phyloP scores from a whole-genome alignment of 2,888 invertebrate genomes.

The Oligia latruncula region DNA sequence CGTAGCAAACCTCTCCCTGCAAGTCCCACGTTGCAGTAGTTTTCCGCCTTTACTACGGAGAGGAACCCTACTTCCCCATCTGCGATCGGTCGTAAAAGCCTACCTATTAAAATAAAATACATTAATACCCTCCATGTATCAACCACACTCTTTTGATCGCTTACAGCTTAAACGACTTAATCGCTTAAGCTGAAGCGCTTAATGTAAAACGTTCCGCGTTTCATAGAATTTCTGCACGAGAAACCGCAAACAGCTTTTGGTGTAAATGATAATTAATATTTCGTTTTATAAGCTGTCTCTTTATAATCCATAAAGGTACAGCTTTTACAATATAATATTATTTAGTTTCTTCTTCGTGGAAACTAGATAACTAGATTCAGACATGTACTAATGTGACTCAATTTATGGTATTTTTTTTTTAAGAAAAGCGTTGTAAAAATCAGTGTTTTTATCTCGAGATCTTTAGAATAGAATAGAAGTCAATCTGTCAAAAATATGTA shows the following conservation, averaged over 20 bases:
- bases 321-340: too few relatives aligned
- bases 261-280: conserved; percentile 29
- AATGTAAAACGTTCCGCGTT: conserved; percentile 47
- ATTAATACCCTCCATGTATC: conserved; percentile 41
- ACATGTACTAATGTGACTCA: not conserved
- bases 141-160: conserved; percentile 43
- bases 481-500: too few relatives aligned
- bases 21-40: not conserved
- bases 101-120: conserved; percentile 50
- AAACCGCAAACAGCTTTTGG: conserved; percentile 27
- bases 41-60: not conserved
- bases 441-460: not conserved
- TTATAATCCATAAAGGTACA: too few relatives aligned
- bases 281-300: not conserved
- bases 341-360: not conserved
- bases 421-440: not conserved
- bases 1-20: not conserved
- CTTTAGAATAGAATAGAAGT: not conserved
- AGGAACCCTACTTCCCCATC: not conserved
- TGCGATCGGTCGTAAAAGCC: conserved; percentile 1
- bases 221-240: conserved; percentile 33
- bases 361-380: not conserved
- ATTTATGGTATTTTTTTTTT: too few relatives aligned
- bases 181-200: conserved; percentile 52
- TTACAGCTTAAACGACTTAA: conserved; percentile 43